Conservation (phyloP, 2,797 vertebrate species). For the Hemitrygon akajei region DNA sequence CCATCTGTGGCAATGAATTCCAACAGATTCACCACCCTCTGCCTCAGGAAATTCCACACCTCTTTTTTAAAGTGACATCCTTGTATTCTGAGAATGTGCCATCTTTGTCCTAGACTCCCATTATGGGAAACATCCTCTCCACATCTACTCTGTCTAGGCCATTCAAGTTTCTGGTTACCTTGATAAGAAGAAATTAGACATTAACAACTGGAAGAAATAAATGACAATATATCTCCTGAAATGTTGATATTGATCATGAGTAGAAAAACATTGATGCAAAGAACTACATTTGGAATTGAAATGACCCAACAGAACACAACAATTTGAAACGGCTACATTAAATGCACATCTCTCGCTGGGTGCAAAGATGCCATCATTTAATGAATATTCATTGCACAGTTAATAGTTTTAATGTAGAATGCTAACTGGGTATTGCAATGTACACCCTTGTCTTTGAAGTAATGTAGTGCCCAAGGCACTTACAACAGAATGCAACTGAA, state of each 20-base stretch:
- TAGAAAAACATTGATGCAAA: neutral
- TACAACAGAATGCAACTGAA: neutral
- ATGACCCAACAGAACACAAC: neutral
- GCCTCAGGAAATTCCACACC: too few species aligned
- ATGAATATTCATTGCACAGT: neutral
- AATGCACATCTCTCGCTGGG: neutral
- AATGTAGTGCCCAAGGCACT: neutral
- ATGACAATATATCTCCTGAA: neutral
- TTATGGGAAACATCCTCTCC: too few species aligned
- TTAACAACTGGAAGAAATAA: neutral
- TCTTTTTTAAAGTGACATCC: too few species aligned
- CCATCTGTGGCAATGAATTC: too few species aligned
- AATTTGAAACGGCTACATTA: neutral
- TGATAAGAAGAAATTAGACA: neutral
- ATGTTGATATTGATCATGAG: neutral
- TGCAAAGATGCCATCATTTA: neutral
- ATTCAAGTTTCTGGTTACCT: neutral
- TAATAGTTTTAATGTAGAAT: neutral
- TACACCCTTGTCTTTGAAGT: too few species aligned
- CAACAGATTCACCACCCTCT: too few species aligned
- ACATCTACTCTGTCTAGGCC: too few species aligned
- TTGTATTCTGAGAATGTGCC: too few species aligned
- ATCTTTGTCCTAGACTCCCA: too few species aligned
- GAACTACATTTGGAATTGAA: neutral
- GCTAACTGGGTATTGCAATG: too few species aligned